A percentile compares a stretch with the other conserved stretches of the same genome.
Conservation (phyloP, 1,140 invertebrate genomes). For the Notospermus geniculatus region DNA sequence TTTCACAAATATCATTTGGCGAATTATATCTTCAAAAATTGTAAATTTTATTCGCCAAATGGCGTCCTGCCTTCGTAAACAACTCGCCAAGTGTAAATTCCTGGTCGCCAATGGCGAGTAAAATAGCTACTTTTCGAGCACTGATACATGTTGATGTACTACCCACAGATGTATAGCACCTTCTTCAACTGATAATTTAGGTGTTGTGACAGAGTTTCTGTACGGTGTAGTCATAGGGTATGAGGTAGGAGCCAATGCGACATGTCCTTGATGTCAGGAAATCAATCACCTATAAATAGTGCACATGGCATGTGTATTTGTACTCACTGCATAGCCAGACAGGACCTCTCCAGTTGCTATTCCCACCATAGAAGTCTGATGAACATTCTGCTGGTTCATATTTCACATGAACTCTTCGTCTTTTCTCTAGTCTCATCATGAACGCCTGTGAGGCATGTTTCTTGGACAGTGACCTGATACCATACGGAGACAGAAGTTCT, state of each 20-base stretch:
- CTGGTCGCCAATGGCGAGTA: no score
- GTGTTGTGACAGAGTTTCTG: no score
- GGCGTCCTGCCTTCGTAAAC: no score
- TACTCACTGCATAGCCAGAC: slow-evolving; percentile 55
- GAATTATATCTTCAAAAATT: no score
- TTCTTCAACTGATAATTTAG: no score
- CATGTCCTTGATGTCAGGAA: not conserved
- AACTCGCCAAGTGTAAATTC: no score
- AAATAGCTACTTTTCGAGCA: no score
- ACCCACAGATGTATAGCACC: no score
- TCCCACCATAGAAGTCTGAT: slow-evolving; percentile 56
- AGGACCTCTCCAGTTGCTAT: slow-evolving; percentile 59
- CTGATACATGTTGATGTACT: no score
- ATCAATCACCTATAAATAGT: not conserved
- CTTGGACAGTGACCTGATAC: slow-evolving; percentile 57
- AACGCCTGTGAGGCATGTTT: slow-evolving; percentile 40
- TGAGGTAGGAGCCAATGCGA: not conserved
- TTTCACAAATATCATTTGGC: no score
- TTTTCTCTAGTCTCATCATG: slow-evolving; percentile 31
- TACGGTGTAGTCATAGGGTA: not conserved
- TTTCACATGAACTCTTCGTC: slow-evolving; percentile 34
- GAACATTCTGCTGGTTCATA: slow-evolving; percentile 55
- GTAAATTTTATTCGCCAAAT: no score
- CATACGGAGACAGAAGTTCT: slow-evolving; percentile 55
- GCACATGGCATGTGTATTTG: no score